Percentiles rank a stretch among this genome's conserved stretches.
phyloP scores from a whole-genome alignment of 2,113 vertebrate species.

The Leucopternis melanops region DNA sequence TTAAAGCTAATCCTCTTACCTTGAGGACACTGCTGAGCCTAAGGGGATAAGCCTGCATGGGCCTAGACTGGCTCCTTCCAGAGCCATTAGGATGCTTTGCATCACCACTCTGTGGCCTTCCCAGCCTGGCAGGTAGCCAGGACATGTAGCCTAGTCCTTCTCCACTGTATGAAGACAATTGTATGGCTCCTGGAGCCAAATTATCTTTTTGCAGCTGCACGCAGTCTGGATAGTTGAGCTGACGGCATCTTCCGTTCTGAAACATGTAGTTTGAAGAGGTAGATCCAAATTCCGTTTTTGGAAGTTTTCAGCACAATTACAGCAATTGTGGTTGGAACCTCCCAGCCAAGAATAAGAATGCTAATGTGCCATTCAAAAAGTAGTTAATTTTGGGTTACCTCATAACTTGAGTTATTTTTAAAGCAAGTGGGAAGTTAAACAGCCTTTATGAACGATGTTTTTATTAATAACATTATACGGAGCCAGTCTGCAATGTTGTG shows the following conservation, averaged over 20 bases:
- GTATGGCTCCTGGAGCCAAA: neutral
- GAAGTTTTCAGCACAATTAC: neutral
- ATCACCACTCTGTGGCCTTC: neutral
- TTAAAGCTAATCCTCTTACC: conserved; percentile 35
- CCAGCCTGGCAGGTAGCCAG: neutral
- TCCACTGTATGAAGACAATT: neutral
- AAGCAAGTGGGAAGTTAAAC: neutral
- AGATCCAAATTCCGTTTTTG: neutral
- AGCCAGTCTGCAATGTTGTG: neutral
- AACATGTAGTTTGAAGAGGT: neutral
- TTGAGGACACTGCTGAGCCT: neutral
- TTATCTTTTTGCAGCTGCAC: neutral
- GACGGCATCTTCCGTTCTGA: neutral
- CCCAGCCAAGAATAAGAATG: neutral
- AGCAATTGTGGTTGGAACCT: neutral
- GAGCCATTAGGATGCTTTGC: neutral
- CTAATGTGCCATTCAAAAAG: neutral
- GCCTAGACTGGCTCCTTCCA: neutral
- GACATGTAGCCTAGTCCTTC: neutral
- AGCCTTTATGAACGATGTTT: neutral
- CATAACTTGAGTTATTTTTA: neutral
- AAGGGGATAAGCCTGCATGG: neutral
- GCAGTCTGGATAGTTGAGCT: neutral
- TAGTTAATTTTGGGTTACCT: neutral
- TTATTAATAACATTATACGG: neutral